Base-by-base conservation (phyloP, 2,113 vertebrate species). In the Leiothrix lutea region DNA sequence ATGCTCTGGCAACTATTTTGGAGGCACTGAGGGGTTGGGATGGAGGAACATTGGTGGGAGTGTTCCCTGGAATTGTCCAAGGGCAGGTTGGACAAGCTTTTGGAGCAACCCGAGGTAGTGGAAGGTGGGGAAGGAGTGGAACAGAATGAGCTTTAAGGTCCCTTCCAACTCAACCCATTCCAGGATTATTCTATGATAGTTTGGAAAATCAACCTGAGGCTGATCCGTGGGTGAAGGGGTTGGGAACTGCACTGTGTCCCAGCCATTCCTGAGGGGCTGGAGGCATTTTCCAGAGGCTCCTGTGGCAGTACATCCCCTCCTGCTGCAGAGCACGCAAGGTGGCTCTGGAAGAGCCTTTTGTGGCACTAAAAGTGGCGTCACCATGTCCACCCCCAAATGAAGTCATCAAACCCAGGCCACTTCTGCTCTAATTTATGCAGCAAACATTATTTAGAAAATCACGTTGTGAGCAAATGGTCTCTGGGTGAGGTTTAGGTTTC, bases 401-500 rank as follows among this genome's bases (percentile, higher is more conserved):
- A 92, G 71, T 72, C 92, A 88, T 82, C 85, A 93, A 93, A 71
- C 64, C 64, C 89, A 19, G 54, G 66, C 73, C 9, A 0, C 19
- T 56, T 45, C 82, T 92, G 79, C 82, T 69, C 45, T 72, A n/a
- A 53, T 77, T 94, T 64, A 64, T 35, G 21, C 23, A 2, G 36
- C 45, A 33, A 69, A 53, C 70, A 22, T 38, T 61, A 42, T 48
- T 38, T 9, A 75, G 77, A 57, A 33, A n/a, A 26, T 22, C 51
- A 35, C 4, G 58, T 42, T 69, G 81, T 31, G 5, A 74, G 85
- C 57, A 88, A 80, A 84, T 7, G 45, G 38, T 69, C 75, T 86
- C 58, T 86, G 69, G 88, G 79, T 97, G 93, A 92, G 56, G 72
- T 86, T 95, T 94, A 66, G 79, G 69, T 92, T 91, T 82, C 54